Percentiles rank a stretch among this genome's conserved stretches.
Evolutionary conservation across 2,113 vertebrate species (phyloP).

Genomic region (Hypomesus transpacificus): DNA sequence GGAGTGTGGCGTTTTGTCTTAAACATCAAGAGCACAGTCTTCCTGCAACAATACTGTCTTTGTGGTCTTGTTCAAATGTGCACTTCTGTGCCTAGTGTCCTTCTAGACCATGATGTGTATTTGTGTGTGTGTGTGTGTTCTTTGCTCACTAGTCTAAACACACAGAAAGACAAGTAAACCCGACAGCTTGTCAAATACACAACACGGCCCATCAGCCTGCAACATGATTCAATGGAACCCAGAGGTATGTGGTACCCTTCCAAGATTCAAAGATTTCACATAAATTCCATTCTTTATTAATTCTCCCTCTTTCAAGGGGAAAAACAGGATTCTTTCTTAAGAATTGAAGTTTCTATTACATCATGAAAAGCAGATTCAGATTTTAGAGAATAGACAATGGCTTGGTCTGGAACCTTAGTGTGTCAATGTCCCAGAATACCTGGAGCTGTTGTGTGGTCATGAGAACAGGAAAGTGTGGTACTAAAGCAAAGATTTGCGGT

Average conservation of each 20-base stretch:
- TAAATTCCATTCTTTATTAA: too few relatives aligned
- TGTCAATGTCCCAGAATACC: too few relatives aligned
- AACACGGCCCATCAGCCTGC: conserved; percentile 21
- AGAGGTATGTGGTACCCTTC: not conserved
- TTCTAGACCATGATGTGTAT: not conserved
- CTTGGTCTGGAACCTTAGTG: too few relatives aligned
- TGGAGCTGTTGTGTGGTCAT: too few relatives aligned
- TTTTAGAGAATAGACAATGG: too few relatives aligned
- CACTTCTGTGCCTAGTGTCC: not conserved
- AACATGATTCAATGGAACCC: conserved; percentile 11
- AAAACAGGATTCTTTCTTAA: too few relatives aligned
- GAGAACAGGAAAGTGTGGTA: too few relatives aligned
- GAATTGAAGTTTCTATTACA: too few relatives aligned
- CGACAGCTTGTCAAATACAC: conserved; percentile 56
- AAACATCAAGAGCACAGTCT: not conserved
- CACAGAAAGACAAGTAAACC: conserved; percentile 63
- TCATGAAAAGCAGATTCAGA: too few relatives aligned
- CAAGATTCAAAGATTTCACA: not conserved
- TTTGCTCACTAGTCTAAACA: conserved; percentile 62
- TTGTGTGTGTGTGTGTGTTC: conserved; percentile 8
- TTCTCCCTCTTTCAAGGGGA: too few relatives aligned
- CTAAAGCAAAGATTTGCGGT: too few relatives aligned
- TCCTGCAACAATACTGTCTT: not conserved
- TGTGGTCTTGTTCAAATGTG: not conserved
- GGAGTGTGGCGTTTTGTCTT: not conserved